A percentile compares a stretch with the other conserved stretches of the same genome.
These are phyloP conservation scores for Atherinosoma microstoma DNA, from an alignment of 2,797 vertebrate genomes.

Conservation along the genomic window DNA sequence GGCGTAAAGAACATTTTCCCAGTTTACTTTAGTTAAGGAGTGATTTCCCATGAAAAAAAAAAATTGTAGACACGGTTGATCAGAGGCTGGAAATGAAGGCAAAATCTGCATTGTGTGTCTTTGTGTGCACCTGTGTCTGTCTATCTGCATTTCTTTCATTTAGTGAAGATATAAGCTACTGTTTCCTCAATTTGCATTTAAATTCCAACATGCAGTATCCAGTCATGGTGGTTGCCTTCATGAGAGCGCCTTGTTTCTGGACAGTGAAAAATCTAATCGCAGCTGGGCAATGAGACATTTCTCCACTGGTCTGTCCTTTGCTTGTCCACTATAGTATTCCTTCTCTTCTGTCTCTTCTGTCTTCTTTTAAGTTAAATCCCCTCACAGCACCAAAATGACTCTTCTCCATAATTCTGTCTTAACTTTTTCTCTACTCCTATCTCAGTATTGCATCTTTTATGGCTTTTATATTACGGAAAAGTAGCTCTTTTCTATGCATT, in stretches of 20 bases:
- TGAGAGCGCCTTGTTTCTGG: conserved; percentile 7
- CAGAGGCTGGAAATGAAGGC: conserved; percentile 18
- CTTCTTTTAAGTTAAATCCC: background rate
- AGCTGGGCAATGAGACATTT: conserved; percentile 37
- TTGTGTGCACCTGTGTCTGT: conserved; percentile 28
- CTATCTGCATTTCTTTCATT: conserved; percentile 30
- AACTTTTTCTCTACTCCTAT: background rate
- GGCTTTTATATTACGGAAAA: background rate
- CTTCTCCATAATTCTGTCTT: background rate
- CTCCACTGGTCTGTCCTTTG: conserved; percentile 26
- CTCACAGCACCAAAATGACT: background rate
- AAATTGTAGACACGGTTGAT: conserved; percentile 31
- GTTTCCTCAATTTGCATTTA: conserved; percentile 67
- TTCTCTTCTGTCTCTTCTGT: background rate
- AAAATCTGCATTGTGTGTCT: conserved; percentile 29
- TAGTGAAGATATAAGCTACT: conserved; percentile 25
- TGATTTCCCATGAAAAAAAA: conserved; percentile 50
- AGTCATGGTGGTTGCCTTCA: conserved; percentile 20
- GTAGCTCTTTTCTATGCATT: background rate
- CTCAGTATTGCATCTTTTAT: background rate
- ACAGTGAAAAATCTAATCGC: conserved; percentile 40
- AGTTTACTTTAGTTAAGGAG: conserved; percentile 42
- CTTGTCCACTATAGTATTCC: background rate
- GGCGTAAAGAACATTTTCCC: background rate
- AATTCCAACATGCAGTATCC: conserved; percentile 52